A percentile compares a stretch with the other conserved stretches of the same genome.
These are phyloP conservation scores for Adineta ricciae DNA, from an alignment of 2,888 invertebrate species.

Conservation along the genomic window DNA sequence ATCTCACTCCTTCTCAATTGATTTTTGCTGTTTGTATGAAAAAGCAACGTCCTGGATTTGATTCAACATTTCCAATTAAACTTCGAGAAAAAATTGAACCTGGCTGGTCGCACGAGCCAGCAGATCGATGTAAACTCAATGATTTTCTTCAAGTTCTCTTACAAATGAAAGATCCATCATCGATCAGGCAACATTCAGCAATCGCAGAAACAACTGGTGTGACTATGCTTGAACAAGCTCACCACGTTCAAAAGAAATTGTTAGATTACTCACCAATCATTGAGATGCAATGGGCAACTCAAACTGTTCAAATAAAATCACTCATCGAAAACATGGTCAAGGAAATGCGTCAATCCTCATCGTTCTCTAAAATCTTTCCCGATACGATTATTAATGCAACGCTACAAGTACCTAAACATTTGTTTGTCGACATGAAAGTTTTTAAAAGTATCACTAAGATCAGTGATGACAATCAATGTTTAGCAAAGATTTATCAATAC, in stretches of 20 bases:
- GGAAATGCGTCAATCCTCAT: not conserved
- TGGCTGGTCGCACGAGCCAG: not conserved
- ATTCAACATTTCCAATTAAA: not conserved
- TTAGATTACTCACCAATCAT: slow-evolving; percentile 9
- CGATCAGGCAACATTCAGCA: not conserved
- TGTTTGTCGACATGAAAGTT: not conserved
- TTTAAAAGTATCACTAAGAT: not conserved
- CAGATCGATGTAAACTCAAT: slow-evolving; percentile 8
- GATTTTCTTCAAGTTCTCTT: not conserved
- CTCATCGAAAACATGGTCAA: not conserved
- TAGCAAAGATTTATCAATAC: not conserved
- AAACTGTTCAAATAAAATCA: not conserved
- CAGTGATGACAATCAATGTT: not conserved
- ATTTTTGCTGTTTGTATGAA: not conserved
- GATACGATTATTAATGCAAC: not conserved
- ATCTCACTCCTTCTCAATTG: not conserved
- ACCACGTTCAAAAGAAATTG: not conserved
- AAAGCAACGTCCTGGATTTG: not conserved
- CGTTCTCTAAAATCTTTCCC: not conserved
- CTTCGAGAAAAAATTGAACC: slow-evolving; percentile 11
- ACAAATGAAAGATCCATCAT: not conserved
- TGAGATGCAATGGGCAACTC: not conserved
- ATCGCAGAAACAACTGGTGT: not conserved
- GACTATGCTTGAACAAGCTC: not conserved
- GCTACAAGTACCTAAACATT: slow-evolving; percentile 1